Conservation (phyloP, 2,888 invertebrate species). For the Trissolcus japonicus region DNA sequence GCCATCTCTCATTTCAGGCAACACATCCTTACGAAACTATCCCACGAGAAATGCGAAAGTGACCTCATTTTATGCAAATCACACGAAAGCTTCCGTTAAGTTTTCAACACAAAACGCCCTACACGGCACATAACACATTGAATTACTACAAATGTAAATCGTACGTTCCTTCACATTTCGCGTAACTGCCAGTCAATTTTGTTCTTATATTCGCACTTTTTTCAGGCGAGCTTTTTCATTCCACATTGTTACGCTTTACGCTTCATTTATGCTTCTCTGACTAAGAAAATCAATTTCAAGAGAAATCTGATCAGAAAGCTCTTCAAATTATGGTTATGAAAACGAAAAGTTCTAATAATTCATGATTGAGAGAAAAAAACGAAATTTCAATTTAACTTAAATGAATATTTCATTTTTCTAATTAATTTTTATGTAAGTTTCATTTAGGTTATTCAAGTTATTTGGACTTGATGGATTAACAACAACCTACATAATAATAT, state of each 20-base stretch:
- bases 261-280: slow-evolving; percentile 35
- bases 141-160: slow-evolving; percentile 39
- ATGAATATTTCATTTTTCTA: no score
- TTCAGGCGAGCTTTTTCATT: slow-evolving; percentile 20
- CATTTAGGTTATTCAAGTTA: no score
- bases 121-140: slow-evolving; percentile 41
- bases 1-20: slow-evolving; percentile 25
- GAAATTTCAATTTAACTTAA: no score
- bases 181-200: slow-evolving; percentile 28
- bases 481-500: no score
- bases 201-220: slow-evolving; percentile 21
- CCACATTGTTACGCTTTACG: slow-evolving; percentile 30
- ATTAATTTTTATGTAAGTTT: no score
- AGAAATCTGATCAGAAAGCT: slow-evolving; percentile 23
- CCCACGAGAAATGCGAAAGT: slow-evolving; percentile 52
- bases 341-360: no score
- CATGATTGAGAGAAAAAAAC: no score
- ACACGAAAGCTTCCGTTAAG: slow-evolving; percentile 67
- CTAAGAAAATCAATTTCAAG: slow-evolving; percentile 28
- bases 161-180: slow-evolving; percentile 23
- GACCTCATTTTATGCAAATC: slow-evolving; percentile 73
- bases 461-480: no score
- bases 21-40: slow-evolving; percentile 36
- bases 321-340: slow-evolving; percentile 18
- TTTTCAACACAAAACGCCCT: slow-evolving; percentile 57